These are phyloP conservation scores for Mactromeris polynyma DNA, from an alignment of 2,888 invertebrate genomes.

Conservation along the genomic window DNA sequence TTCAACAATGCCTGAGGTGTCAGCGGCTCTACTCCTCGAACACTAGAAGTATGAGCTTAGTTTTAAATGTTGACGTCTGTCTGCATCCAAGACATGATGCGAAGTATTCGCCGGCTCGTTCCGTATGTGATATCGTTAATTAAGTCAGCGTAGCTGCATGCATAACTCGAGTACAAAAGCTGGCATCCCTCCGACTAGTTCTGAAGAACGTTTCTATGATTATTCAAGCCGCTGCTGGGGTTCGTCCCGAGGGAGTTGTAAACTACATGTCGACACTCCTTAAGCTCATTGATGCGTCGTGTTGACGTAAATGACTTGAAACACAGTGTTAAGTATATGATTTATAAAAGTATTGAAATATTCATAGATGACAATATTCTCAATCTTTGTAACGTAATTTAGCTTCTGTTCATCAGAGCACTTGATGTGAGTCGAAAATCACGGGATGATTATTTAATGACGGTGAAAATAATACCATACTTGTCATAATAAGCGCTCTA, in stretches of 20 bases:
- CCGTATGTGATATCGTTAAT: too few species aligned
- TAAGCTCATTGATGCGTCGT: background rate
- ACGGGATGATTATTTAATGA: slow-evolving; percentile 33
- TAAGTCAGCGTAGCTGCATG: too few species aligned
- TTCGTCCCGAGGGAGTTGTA: background rate
- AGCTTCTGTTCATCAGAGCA: background rate
- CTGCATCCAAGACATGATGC: too few species aligned
- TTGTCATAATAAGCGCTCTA: background rate
- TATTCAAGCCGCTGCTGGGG: background rate
- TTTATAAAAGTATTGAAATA: slow-evolving; percentile 15
- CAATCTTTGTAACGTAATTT: background rate
- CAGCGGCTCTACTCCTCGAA: too few species aligned
- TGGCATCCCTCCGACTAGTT: too few species aligned
- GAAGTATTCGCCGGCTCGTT: too few species aligned
- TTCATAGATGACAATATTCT: background rate
- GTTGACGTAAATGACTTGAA: background rate
- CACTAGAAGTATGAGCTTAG: too few species aligned
- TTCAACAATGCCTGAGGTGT: too few species aligned
- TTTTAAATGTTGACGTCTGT: too few species aligned
- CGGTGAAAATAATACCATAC: background rate
- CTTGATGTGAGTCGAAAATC: slow-evolving; percentile 22
- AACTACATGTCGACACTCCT: background rate
- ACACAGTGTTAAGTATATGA: slow-evolving; percentile 14
- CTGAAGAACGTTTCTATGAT: too few species aligned
- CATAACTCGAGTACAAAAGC: too few species aligned